phyloP scores from a whole-genome alignment of 2,888 invertebrate genomes.

The Noctua janthina region DNA sequence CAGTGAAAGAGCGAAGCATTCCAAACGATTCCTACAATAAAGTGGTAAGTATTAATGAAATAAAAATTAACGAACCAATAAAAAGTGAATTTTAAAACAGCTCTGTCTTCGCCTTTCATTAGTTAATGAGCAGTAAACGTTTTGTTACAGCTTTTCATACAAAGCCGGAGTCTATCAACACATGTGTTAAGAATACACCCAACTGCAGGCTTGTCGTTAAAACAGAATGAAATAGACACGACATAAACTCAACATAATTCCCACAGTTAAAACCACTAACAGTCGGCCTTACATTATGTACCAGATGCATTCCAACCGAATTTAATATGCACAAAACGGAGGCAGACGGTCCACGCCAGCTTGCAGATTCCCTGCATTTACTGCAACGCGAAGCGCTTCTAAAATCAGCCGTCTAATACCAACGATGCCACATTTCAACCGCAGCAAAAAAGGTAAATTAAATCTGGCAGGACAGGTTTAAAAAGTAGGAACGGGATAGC shows the following conservation, averaged over 20 bases:
- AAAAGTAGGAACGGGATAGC: constrained; percentile 77
- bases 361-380: constrained; percentile 61
- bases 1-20: constrained; percentile 25
- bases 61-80: constrained; percentile 65
- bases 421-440: constrained; percentile 70
- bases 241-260: constrained; percentile 54
- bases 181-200: constrained; percentile 42
- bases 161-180: constrained; percentile 46
- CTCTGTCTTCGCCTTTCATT: constrained; percentile 52
- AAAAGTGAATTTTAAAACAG: constrained; percentile 63
- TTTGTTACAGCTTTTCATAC: constrained; percentile 54
- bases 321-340: constrained; percentile 60
- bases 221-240: constrained; percentile 50
- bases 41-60: constrained; percentile 44
- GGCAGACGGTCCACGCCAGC: constrained; percentile 45
- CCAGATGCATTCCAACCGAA: constrained; percentile 50
- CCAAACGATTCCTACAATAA: constrained; percentile 31
- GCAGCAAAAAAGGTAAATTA: constrained; percentile 80
- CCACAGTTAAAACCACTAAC: constrained; percentile 54
- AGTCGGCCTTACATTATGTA: constrained; percentile 47
- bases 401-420: constrained; percentile 69
- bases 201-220: constrained; percentile 60
- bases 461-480: constrained; percentile 83
- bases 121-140: constrained; percentile 64
- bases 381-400: constrained; percentile 68